These are phyloP conservation scores for Phataginus tricuspis DNA, from an alignment of 2,797 vertebrate species.

Conservation along the genomic window DNA sequence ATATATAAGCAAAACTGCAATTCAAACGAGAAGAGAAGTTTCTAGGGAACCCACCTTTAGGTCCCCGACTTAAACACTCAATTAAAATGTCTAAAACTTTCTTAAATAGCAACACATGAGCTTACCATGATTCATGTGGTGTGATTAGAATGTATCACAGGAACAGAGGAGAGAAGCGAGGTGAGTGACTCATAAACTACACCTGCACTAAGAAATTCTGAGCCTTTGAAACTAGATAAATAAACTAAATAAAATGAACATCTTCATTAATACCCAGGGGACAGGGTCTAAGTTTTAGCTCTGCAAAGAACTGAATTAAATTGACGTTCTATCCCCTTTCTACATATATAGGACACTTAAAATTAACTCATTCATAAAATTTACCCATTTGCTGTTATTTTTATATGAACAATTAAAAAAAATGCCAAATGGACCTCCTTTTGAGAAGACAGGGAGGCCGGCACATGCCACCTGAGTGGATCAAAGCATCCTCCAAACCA, in stretches of 20 bases:
- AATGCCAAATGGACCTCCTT: background rate
- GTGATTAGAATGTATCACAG: background rate
- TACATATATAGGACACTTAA: background rate
- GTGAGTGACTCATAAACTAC: background rate
- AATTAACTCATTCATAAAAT: background rate
- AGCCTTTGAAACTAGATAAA: background rate
- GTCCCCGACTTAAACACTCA: background rate
- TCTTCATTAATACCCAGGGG: background rate
- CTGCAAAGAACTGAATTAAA: background rate
- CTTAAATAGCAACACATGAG: background rate
- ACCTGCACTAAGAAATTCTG: background rate
- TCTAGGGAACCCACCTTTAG: background rate
- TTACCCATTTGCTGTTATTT: background rate
- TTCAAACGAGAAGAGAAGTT: background rate
- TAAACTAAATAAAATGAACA: background rate
- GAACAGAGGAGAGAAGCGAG: background rate
- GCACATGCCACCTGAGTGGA: background rate
- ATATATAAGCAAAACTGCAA: background rate
- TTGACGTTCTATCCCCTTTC: background rate
- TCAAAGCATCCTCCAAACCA: background rate
- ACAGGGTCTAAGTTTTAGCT: background rate
- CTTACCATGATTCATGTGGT: background rate
- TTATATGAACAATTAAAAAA: background rate
- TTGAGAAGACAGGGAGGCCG: too few relatives aligned
- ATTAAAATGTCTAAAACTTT: background rate